These are phyloP conservation scores for Manduca sexta DNA, from an alignment of 1,140 invertebrate genomes.

Conservation along the genomic window DNA sequence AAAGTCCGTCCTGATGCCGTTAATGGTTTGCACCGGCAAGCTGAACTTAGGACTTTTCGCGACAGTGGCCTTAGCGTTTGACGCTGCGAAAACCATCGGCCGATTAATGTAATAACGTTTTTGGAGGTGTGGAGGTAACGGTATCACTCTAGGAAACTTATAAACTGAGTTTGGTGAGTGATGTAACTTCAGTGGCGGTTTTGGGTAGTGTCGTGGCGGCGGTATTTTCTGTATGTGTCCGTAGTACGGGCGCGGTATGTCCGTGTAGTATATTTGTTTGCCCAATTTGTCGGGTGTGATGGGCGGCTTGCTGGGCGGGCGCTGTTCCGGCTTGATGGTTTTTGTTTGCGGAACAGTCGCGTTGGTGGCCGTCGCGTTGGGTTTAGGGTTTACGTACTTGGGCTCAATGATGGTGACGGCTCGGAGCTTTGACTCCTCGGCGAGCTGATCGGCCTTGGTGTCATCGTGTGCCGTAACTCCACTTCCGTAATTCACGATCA, in stretches of 20 bases:
- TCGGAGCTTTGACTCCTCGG: constrained; percentile 44
- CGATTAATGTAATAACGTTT: constrained; percentile 26
- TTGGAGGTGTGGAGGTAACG: constrained; percentile 26
- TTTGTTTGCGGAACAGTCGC: constrained; percentile 11
- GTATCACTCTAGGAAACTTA: constrained; percentile 50
- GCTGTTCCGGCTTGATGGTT: constrained; percentile 34
- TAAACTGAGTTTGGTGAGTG: constrained; percentile 39
- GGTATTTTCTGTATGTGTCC: constrained; percentile 28
- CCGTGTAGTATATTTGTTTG: constrained; percentile 31
- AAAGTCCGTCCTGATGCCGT: constrained; percentile 46
- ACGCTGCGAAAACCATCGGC: too few species aligned
- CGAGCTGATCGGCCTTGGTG: constrained; percentile 42
- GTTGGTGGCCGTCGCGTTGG: constrained; percentile 13
- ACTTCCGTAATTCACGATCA: constrained; percentile 52
- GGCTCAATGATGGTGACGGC: constrained; percentile 44
- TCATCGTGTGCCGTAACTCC: constrained; percentile 43
- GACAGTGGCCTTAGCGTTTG: constrained; percentile 24
- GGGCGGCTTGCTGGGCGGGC: constrained; percentile 57
- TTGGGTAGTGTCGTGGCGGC: constrained; percentile 26
- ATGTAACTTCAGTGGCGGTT: constrained; percentile 32
- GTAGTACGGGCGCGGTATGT: constrained; percentile 37
- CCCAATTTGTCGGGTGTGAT: constrained; percentile 35
- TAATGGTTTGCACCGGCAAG: constrained; percentile 55
- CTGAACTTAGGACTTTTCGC: constrained; percentile 49
- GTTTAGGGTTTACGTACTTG: constrained; percentile 35